Evolutionary conservation across 2,888 invertebrate genomes (phyloP).

Genomic region (Crematogaster levior): DNA sequence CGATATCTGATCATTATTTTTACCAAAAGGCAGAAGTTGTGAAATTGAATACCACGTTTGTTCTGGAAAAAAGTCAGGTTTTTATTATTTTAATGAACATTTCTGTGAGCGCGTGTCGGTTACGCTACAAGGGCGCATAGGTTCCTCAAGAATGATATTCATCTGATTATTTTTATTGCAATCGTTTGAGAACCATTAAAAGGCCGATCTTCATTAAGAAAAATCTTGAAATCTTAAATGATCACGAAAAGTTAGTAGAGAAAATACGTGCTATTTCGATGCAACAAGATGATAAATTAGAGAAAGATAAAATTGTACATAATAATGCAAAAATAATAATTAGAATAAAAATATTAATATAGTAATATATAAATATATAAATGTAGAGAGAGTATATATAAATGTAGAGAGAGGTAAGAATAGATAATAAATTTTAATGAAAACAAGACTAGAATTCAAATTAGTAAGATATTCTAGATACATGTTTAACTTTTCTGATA

Average conservation of each 20-base stretch:
- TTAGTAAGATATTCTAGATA: background rate
- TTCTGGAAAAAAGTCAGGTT: background rate
- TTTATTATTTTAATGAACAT: slow-evolving; percentile 54
- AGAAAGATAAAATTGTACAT: background rate
- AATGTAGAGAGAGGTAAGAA: too few relatives aligned
- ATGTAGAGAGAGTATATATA: background rate
- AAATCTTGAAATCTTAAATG: slow-evolving; percentile 2
- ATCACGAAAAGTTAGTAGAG: background rate
- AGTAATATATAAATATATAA: background rate
- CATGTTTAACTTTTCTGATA: background rate
- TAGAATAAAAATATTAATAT: background rate
- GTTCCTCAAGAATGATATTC: slow-evolving; percentile 2
- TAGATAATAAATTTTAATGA: background rate
- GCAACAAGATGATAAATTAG: background rate
- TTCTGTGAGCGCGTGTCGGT: slow-evolving; percentile 4
- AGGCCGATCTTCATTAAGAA: slow-evolving; percentile 10
- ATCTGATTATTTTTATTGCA: slow-evolving; percentile 26
- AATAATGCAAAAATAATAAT: background rate
- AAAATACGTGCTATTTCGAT: slow-evolving; percentile 10
- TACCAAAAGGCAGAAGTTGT: slow-evolving; percentile 12
- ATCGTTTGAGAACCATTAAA: slow-evolving; percentile 21
- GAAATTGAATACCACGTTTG: slow-evolving; percentile 21
- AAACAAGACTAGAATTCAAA: background rate
- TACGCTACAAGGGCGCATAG: background rate
- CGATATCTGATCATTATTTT: slow-evolving; percentile 72